Conservation (phyloP, 2,113 vertebrate genomes). For the Sinosuthora webbiana region DNA sequence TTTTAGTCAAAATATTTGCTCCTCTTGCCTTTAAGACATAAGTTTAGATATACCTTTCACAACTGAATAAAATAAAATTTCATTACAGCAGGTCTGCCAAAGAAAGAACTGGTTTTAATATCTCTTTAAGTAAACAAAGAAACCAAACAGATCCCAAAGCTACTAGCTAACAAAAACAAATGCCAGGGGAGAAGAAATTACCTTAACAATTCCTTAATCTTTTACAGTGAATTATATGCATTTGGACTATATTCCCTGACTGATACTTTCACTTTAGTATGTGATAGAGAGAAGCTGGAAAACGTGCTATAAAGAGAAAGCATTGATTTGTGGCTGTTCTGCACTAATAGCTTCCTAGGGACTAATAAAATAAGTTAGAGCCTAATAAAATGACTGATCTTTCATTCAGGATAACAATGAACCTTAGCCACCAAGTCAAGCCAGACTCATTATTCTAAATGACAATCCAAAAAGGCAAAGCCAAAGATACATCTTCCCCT, state of each 20-base stretch:
- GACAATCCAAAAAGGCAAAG: neutral
- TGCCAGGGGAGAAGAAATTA: neutral
- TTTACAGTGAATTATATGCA: neutral
- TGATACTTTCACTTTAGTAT: conserved; percentile 1
- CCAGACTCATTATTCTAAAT: conserved; percentile 34
- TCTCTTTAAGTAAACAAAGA: neutral
- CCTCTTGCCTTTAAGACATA: neutral
- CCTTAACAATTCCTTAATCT: neutral
- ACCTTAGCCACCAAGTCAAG: conserved; percentile 5
- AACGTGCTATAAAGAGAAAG: neutral
- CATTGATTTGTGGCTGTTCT: conserved; percentile 34
- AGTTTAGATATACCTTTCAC: neutral
- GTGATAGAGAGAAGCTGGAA: conserved; percentile 14
- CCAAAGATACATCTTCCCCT: neutral
- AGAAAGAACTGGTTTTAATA: neutral
- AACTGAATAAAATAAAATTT: neutral
- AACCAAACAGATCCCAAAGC: neutral
- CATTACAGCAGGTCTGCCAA: neutral
- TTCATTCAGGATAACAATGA: conserved; percentile 37
- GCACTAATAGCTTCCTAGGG: conserved; percentile 30
- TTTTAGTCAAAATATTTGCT: neutral
- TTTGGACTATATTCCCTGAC: neutral
- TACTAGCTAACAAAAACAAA: neutral
- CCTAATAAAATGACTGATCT: conserved; percentile 53
- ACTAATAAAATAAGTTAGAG: conserved; percentile 58